Evolutionary conservation across 2,113 vertebrate species (phyloP).

Genomic region (Sceloporus undulatus): DNA sequence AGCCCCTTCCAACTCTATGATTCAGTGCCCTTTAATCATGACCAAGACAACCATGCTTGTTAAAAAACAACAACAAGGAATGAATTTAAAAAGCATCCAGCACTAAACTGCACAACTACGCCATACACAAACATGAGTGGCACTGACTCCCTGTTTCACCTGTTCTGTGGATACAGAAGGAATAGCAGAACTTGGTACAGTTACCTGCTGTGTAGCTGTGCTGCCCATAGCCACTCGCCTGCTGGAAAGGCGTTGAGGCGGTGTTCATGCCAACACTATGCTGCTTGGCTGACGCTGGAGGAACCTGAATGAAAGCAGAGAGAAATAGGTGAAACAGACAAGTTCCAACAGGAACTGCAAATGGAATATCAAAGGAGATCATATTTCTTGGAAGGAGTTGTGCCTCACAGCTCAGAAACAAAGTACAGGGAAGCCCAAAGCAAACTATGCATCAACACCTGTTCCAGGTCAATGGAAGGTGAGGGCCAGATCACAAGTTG

Average conservation of each 20-base stretch:
- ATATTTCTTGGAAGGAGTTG: neutral
- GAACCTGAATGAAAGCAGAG: conserved; percentile 75
- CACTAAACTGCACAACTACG: too few relatives aligned
- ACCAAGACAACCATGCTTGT: neutral
- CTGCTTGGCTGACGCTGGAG: conserved; percentile 93
- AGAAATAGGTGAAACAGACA: rapidly evolving
- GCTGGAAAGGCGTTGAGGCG: conserved; percentile 88
- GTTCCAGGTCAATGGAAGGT: neutral
- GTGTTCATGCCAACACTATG: conserved; percentile 86
- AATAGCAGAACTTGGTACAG: neutral
- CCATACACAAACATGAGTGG: rapidly evolving
- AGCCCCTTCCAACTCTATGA: too few relatives aligned
- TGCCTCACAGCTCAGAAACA: neutral
- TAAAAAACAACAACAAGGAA: too few relatives aligned
- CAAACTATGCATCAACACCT: too few relatives aligned
- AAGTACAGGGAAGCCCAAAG: neutral
- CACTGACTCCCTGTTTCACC: neutral
- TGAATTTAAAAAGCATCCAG: too few relatives aligned
- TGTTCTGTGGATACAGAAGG: neutral
- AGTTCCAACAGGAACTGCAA: neutral
- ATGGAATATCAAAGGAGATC: neutral
- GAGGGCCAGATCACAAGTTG: neutral
- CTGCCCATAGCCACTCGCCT: conserved; percentile 90
- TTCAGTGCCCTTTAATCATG: too few relatives aligned
- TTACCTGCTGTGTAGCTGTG: conserved; percentile 90